phyloP scores from a whole-genome alignment of 2,888 invertebrate species.

The Zaprionus lineosus region DNA sequence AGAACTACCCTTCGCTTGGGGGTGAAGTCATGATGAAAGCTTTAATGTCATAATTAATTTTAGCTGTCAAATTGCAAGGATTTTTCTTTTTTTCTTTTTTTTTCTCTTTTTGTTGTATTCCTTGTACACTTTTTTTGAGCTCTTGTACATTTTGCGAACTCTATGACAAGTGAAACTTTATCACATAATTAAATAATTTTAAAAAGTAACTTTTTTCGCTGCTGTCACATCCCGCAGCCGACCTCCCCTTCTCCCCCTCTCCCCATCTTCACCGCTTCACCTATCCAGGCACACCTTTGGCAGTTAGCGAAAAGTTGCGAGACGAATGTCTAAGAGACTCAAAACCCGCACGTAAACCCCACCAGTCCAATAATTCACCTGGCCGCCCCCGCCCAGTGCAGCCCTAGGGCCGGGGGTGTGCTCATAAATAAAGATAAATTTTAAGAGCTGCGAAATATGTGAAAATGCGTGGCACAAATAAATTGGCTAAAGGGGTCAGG shows the following conservation, averaged over 20 bases:
- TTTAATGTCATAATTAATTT: constrained; percentile 59
- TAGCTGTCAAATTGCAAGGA: constrained; percentile 44
- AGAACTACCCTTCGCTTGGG: no score
- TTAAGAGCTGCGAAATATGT: constrained; percentile 46
- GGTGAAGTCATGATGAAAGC: constrained; percentile 8
- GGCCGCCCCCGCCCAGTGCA: constrained; percentile 28
- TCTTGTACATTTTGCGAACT: constrained; percentile 17
- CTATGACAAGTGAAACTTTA: constrained; percentile 60
- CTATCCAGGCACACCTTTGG: constrained; percentile 26
- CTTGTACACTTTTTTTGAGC: no score
- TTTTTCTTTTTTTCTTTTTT: constrained; percentile 13
- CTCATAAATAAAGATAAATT: constrained; percentile 67
- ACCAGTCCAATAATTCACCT: constrained; percentile 41
- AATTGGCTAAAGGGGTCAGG: constrained; percentile 21
- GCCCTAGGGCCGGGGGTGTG: no score
- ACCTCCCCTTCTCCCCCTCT: neutral
- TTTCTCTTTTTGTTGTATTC: constrained; percentile 8
- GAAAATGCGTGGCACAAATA: constrained; percentile 64
- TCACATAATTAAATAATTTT: constrained; percentile 71
- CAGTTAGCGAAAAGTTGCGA: constrained; percentile 40
- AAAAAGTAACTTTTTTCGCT: constrained; percentile 40
- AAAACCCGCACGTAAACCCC: constrained; percentile 1
- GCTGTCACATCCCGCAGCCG: neutral
- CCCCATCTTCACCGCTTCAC: neutral
- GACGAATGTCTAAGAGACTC: constrained; percentile 7